phyloP scores from a whole-genome alignment of 2,113 vertebrate genomes.

The Puntigrus tetrazona region DNA sequence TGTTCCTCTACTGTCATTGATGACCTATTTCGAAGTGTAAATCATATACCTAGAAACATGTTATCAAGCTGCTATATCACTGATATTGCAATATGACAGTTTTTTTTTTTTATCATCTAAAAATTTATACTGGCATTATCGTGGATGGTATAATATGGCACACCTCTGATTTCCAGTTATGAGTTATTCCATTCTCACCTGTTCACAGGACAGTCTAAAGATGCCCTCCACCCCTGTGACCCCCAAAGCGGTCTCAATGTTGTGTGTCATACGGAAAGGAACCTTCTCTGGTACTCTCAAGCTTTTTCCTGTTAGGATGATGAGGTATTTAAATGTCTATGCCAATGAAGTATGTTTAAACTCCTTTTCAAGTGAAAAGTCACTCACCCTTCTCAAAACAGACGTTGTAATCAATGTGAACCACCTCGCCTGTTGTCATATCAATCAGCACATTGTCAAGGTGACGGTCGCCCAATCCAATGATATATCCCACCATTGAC shows the following conservation, averaged over 20 bases:
- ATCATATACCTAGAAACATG: too few relatives aligned
- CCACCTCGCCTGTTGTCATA: conserved; percentile 98
- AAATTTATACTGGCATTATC: too few relatives aligned
- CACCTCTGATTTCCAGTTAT: not conserved
- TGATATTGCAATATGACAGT: too few relatives aligned
- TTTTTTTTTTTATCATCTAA: too few relatives aligned
- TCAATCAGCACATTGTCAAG: conserved; percentile 99
- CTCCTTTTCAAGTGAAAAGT: not conserved
- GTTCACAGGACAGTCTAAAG: conserved; percentile 96
- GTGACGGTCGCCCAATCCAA: conserved; percentile 96
- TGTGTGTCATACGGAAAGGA: conserved; percentile 98
- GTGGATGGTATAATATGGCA: too few relatives aligned
- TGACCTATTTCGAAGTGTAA: too few relatives aligned
- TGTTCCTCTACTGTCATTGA: too few relatives aligned
- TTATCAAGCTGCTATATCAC: too few relatives aligned
- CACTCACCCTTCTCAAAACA: conserved; percentile 97
- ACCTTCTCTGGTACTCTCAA: conserved; percentile 97
- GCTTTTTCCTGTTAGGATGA: conserved; percentile 84
- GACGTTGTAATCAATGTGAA: conserved; percentile 99
- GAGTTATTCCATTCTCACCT: conserved; percentile 72
- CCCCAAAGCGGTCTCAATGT: conserved; percentile 93
- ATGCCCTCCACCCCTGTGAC: conserved; percentile 97
- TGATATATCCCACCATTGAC: conserved; percentile 99
- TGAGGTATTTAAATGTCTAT: not conserved
- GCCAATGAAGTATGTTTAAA: not conserved